A percentile compares a stretch with the other conserved stretches of the same genome.
These are phyloP conservation scores for Morone chrysops DNA, from an alignment of 2,113 vertebrate genomes.

Conservation along the genomic window DNA sequence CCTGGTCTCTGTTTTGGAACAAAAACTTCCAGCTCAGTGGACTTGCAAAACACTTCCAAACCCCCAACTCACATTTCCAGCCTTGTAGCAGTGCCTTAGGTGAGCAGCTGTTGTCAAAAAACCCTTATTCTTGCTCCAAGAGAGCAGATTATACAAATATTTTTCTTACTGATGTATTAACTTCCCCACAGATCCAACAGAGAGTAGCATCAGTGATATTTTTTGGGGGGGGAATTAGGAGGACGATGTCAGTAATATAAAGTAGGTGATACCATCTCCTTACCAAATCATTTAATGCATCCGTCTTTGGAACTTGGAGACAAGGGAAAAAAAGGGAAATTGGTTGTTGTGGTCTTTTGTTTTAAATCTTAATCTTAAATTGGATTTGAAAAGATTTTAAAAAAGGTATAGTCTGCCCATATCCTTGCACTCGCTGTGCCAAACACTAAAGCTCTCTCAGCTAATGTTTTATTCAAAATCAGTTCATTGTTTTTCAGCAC, in stretches of 20 bases:
- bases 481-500: conserved; percentile 19
- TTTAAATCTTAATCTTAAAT: background rate
- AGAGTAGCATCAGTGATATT: background rate
- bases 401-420: background rate
- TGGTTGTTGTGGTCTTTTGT: background rate
- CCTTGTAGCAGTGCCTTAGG: background rate
- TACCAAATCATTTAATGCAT: background rate
- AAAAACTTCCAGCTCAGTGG: background rate
- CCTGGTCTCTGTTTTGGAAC: conserved; percentile 15
- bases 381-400: too few relatives aligned
- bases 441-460: conserved; percentile 8
- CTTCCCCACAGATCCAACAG: background rate
- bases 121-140: background rate
- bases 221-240: too few relatives aligned
- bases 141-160: background rate
- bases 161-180: background rate
- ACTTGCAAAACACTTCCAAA: conserved; percentile 16
- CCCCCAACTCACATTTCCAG: conserved; percentile 17
- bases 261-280: background rate
- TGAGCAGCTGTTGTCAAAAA: background rate
- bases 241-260: background rate
- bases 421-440: background rate
- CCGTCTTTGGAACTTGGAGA: background rate
- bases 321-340: background rate
- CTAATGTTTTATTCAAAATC: conserved; percentile 59